Conservation (phyloP, 1,140 invertebrate species). For the Leptonema lineaticorne region DNA sequence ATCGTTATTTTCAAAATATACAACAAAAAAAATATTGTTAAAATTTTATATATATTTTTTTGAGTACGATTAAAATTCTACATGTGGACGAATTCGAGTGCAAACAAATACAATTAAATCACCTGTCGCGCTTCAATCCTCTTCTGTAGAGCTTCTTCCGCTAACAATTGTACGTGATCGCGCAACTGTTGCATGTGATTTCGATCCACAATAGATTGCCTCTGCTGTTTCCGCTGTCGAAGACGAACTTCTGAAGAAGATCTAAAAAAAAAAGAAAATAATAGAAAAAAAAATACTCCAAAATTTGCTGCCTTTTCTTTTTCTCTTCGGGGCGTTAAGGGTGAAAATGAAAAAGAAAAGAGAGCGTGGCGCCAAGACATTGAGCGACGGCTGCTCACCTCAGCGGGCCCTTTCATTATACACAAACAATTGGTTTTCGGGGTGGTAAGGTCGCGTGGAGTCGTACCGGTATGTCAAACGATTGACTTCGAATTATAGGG, state of each 20-base stretch:
- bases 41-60: too few species aligned
- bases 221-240: conserved; percentile 64
- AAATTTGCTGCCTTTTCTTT: not conserved
- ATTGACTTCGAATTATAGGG: conserved; percentile 25
- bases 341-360: not conserved
- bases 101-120: not conserved
- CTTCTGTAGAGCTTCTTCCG: conserved; percentile 61
- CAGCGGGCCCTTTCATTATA: conserved; percentile 38
- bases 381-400: conserved; percentile 43
- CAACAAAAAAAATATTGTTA: too few species aligned
- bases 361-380: conserved; percentile 31
- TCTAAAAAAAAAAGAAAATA: not conserved
- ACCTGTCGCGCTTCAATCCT: conserved; percentile 64
- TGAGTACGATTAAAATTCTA: too few species aligned
- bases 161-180: conserved; percentile 60
- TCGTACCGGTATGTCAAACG: conserved; percentile 25
- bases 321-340: not conserved
- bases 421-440: not conserved
- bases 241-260: too few species aligned
- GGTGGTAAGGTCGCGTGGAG: conserved; percentile 23
- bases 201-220: conserved; percentile 54
- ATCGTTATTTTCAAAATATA: too few species aligned
- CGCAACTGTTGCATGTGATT: conserved; percentile 67
- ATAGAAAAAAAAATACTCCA: not conserved
- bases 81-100: not conserved